These are phyloP conservation scores for Zygothrica quintamaculata DNA, from an alignment of 2,888 invertebrate species.

Conservation along the genomic window DNA sequence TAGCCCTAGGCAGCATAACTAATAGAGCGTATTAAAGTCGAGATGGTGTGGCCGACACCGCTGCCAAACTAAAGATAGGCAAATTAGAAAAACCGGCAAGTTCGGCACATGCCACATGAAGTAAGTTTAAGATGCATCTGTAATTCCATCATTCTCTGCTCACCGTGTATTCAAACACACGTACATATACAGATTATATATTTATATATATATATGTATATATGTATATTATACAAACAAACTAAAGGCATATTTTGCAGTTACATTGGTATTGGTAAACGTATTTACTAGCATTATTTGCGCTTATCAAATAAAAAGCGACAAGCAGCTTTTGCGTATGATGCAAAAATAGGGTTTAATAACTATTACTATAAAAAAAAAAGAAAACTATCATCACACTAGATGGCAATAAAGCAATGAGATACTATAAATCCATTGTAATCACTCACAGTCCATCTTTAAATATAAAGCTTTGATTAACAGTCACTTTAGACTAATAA, in stretches of 20 bases:
- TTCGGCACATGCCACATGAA: constrained; percentile 4
- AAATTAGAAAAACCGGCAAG: constrained; percentile 14
- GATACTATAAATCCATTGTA: not conserved
- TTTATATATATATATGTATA: not conserved
- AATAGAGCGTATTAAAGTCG: too few relatives aligned
- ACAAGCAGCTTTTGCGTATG: constrained; percentile 39
- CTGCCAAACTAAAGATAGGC: constrained; percentile 34
- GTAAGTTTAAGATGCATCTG: constrained; percentile 13
- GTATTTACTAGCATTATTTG: constrained; percentile 42
- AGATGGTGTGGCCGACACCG: constrained; percentile 3
- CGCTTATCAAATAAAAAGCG: constrained; percentile 61
- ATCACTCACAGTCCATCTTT: not conserved
- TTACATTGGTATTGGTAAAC: constrained; percentile 15
- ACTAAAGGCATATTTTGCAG: not conserved
- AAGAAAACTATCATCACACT: too few relatives aligned
- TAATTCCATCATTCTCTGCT: constrained; percentile 11
- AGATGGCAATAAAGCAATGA: too few relatives aligned
- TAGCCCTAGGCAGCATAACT: too few relatives aligned
- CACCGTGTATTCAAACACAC: not conserved
- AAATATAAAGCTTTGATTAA: not conserved
- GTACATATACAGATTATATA: constrained; percentile 1
- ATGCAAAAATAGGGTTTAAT: constrained; percentile 46
- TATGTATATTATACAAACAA: not conserved
- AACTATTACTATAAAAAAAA: constrained; percentile 45
- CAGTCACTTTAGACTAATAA: not conserved